These are phyloP conservation scores for Enteromius paludinosus DNA, from an alignment of 2,797 vertebrate species.

Conservation along the genomic window DNA sequence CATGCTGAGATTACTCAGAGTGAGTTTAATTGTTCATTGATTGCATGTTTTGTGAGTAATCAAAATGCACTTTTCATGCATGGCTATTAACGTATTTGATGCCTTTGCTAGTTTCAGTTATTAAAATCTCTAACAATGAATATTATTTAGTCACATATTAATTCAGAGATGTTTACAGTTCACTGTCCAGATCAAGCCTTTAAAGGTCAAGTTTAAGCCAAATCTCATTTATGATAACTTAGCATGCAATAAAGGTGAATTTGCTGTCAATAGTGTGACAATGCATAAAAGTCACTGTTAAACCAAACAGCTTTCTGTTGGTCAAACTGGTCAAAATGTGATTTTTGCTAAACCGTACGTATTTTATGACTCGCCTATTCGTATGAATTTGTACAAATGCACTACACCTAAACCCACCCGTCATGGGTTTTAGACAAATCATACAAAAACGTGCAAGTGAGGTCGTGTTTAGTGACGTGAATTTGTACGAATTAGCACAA, in stretches of 20 bases:
- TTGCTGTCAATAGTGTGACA: neutral
- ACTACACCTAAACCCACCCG: too few relatives aligned
- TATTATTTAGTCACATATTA: neutral
- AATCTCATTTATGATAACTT: neutral
- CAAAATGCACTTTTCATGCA: neutral
- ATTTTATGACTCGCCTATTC: too few relatives aligned
- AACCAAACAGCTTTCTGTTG: neutral
- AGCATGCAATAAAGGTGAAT: neutral
- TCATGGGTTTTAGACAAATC: too few relatives aligned
- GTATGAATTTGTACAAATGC: too few relatives aligned
- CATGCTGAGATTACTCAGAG: neutral
- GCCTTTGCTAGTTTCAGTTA: neutral
- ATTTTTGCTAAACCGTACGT: too few relatives aligned
- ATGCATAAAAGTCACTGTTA: neutral
- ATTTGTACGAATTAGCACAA: too few relatives aligned
- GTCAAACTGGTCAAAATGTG: neutral
- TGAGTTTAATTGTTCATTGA: neutral
- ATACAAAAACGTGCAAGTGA: too few relatives aligned
- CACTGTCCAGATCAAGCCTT: neutral
- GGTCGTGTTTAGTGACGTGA: too few relatives aligned
- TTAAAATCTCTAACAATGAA: neutral
- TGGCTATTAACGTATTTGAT: neutral
- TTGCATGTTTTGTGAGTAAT: neutral
- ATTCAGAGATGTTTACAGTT: neutral
- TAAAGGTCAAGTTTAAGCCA: neutral